Evolutionary conservation across 2,797 vertebrate species (phyloP), one percentile per base, ranked within the genome.

Genomic region (Rhyacichthys aspro): DNA sequence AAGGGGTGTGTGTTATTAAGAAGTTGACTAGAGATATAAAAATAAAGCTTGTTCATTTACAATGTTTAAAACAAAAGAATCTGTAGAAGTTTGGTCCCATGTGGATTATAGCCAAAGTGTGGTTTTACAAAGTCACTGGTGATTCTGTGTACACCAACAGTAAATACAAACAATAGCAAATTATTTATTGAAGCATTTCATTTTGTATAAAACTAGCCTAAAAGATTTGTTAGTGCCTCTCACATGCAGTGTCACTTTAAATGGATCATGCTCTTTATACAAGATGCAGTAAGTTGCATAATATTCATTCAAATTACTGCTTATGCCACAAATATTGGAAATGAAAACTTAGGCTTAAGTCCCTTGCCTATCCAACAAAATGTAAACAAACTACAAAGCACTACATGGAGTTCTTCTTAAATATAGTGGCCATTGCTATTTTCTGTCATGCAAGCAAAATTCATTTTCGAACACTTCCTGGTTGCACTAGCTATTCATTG

Each of bases 31-130:
- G 58, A 75, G 48, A 74, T 76, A 78, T 66, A 83, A 81, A 86
- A 81, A 82, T 82, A 85, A 87, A 74, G 60, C 67, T 70, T 65
- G 42, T 75, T 83, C 72, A 81, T 67, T 77, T 57, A 72, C 59
- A 41, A 70, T 38, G 39, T 61, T 36, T 63, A 55, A 72, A 47
- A 59, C 39, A 59, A 63, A 76, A 59, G 49, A 12, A 80, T 68
- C 50, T 73, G 57, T 77, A 63, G 73, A 78, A 47, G 68, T 86
- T 87, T 88, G 87, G 86, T 90, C 85, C 89, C 82, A 56, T 63
- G 67, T 78, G 60, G 48, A 81, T 67, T 76, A 76, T 70, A 67
- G 73, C 58, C 69, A 64, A 64, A 56, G 37, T 56, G 55, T 67
- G 72, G 2, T 63, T 64, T 71, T 47, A 86, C 55, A 88, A 88